These are phyloP conservation scores for Oeneis ivallda DNA, from an alignment of 2,888 invertebrate genomes.

Conservation along the genomic window DNA sequence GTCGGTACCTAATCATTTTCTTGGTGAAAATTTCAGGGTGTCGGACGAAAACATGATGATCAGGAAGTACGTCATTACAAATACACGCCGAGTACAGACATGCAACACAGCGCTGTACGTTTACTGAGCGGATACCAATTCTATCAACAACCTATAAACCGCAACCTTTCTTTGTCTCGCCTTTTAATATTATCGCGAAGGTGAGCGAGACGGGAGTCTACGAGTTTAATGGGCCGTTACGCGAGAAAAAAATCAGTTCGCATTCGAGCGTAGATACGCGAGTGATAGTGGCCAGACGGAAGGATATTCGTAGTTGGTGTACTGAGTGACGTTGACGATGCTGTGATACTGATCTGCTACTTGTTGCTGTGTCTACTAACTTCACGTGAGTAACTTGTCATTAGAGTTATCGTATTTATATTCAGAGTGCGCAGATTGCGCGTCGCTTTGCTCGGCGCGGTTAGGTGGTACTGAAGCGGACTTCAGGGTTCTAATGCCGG, in stretches of 20 bases:
- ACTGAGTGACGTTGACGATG: conserved; percentile 36
- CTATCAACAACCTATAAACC: conserved; percentile 83
- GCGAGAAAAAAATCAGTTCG: conserved; percentile 81
- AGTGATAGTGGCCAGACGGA: conserved; percentile 78
- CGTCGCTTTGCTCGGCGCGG: conserved; percentile 48
- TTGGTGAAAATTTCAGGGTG: neutral
- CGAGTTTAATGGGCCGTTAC: conserved; percentile 82
- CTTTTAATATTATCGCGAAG: conserved; percentile 65
- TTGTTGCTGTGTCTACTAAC: conserved; percentile 54
- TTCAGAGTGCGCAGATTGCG: conserved; percentile 25
- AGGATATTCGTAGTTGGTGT: conserved; percentile 68
- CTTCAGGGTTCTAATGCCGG: conserved; percentile 26
- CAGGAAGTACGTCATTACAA: conserved; percentile 54
- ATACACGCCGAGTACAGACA: conserved; percentile 71
- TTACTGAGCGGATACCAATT: conserved; percentile 81
- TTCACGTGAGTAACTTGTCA: conserved; percentile 51
- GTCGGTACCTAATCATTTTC: neutral
- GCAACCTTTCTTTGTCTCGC: conserved; percentile 82
- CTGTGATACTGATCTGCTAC: conserved; percentile 43
- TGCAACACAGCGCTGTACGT: conserved; percentile 79
- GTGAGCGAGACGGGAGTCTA: conserved; percentile 80
- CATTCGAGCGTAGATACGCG: conserved; percentile 80
- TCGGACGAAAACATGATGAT: neutral
- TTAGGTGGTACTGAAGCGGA: conserved; percentile 46
- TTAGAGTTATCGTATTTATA: conserved; percentile 16